Base-by-base conservation (phyloP, 1,140 invertebrate species). In the Bilobella aurantiaca region DNA sequence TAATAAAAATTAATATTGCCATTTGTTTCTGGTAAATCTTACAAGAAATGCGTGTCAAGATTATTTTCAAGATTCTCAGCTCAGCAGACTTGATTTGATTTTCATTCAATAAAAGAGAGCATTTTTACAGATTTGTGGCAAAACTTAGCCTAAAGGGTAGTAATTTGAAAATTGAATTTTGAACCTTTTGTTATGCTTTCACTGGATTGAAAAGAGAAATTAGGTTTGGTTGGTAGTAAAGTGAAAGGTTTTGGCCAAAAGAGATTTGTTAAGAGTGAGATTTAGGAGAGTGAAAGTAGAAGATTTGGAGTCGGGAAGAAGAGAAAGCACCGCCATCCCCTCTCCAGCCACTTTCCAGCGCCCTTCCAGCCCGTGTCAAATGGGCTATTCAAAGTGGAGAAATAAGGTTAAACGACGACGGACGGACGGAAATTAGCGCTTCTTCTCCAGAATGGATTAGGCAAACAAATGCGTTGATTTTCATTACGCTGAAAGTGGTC, bases 201-300 rank as follows among this genome's bases (percentile, higher is more conserved):
- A 23, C 49, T 53, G 49, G 49, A 53, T 12, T 53, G 49, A 53
- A 53, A 53, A 53, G 49, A 53, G 14, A 53, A 53, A 53, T 53
- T 53, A 53, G 49, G 8, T 23, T 53, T 5, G 49, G 8, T 42
- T 42, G 34, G 34, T 42, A 18, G 34, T 42, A 42, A 8, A 8
- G 49, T 8, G 49, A 23, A 53, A 53, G 21, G 12, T 23, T 23
- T 23, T 53, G 49, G 49, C 8, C 49, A 53, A 5, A 23, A 53
- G 49, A 53, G 49, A 53, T 53, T 53, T 23, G n/a, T n/a, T 23
- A 12, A 53, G 25, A 53, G 49, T 53, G 49, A 53, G 49, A 53
- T 53, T 53, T 53, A 53, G 49, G 49, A 53, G 49, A 53, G 49
- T 53, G 49, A 53, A 53, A 14, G 21, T 23, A 53, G 25, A 53